A percentile compares a stretch with the other conserved stretches of the same genome.
phyloP scores from a whole-genome alignment of 1,140 invertebrate genomes.

The Drosophila sp. region DNA sequence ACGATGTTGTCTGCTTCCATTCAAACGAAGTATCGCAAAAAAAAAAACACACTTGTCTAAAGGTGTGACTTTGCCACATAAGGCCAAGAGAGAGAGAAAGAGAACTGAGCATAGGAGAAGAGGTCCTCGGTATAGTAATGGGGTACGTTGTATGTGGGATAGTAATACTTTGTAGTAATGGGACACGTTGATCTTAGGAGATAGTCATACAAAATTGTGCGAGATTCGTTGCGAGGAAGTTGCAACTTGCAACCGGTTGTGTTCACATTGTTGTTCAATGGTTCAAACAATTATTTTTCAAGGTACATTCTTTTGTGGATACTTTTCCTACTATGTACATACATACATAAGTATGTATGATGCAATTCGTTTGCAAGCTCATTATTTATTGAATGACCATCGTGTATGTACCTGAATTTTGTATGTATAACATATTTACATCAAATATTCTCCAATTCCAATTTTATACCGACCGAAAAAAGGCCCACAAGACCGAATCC shows the following conservation, averaged over 20 bases:
- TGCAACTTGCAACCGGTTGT: constrained; percentile 7
- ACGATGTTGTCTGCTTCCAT: not conserved
- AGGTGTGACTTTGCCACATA: constrained; percentile 3
- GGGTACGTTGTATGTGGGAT: no score
- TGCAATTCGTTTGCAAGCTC: not conserved
- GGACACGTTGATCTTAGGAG: constrained; percentile 2
- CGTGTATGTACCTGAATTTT: not conserved
- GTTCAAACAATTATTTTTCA: constrained; percentile 9
- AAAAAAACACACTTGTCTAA: not conserved
- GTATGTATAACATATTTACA: constrained; percentile 9
- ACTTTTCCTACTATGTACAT: no score
- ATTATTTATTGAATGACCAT: constrained; percentile 3
- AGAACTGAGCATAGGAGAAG: no score
- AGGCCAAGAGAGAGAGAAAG: no score
- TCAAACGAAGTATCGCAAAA: not conserved
- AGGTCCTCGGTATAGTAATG: no score
- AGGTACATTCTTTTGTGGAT: not conserved
- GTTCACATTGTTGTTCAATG: not conserved
- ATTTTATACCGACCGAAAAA: not conserved
- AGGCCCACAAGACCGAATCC: constrained; percentile 14
- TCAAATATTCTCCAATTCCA: constrained; percentile 5
- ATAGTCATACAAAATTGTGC: constrained; percentile 8
- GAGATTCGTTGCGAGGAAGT: constrained; percentile 2
- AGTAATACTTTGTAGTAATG: not conserved
- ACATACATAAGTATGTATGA: no score